Evolutionary conservation across 2,797 vertebrate species (phyloP).

Genomic region (Heterohyrax brucei): DNA sequence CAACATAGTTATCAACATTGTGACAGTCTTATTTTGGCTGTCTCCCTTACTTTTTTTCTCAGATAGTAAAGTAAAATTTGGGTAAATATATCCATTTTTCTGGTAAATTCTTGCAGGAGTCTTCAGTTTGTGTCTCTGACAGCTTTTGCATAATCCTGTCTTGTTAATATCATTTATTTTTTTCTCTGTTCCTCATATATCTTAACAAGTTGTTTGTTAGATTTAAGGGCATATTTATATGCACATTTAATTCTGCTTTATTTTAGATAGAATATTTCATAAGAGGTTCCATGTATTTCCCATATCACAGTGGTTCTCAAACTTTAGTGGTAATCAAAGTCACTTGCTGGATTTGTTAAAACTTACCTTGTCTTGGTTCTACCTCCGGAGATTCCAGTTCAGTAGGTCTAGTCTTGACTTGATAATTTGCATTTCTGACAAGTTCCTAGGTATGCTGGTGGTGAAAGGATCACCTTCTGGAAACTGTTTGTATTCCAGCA

Average conservation of each 20-base stretch:
- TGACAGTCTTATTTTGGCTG: background rate
- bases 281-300: background rate
- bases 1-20: background rate
- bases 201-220: background rate
- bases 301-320: background rate
- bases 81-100: background rate
- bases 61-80: background rate
- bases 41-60: background rate
- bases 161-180: slow-evolving; percentile 18
- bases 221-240: slow-evolving; percentile 33
- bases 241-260: background rate
- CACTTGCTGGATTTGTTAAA: background rate
- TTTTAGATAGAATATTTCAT: slow-evolving; percentile 38
- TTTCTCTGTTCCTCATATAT: background rate
- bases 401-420: background rate
- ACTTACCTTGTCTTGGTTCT: background rate
- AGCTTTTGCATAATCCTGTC: background rate
- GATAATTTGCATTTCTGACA: slow-evolving; percentile 11
- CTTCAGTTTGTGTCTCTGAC: background rate
- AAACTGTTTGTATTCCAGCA: background rate
- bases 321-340: background rate
- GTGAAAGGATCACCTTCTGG: background rate
- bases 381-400: background rate
- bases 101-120: background rate
- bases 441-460: background rate